Evolutionary conservation across 1,140 invertebrate species (phyloP), one percentile per base, ranked within the genome.

Genomic region (Gonatopus flavifemur): DNA sequence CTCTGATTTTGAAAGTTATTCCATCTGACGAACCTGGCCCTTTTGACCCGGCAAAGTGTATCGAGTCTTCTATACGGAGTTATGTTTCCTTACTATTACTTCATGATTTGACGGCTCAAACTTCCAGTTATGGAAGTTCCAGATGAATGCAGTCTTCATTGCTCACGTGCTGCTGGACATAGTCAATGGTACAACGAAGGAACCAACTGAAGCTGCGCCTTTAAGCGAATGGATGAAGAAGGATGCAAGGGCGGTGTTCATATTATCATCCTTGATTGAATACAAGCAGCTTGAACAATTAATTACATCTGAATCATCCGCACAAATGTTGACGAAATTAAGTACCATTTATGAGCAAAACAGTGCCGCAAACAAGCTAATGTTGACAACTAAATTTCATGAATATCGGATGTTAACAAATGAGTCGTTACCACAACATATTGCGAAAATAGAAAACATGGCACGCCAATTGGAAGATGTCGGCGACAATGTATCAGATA

Each of bases 281-380:
- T 4, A 7, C 4, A 8, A 6, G 4, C 32, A 33, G 13, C 7
- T 9, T 4, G 7, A 13, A 16, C 18, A 3, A 5, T 20, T 46
- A 33, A 13, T 46, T 6, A 25, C 16, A 12, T 46, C 3, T 20
- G 20, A 31, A 6, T 36, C 31, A 6, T 32, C 44, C 3, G 13
- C 7, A n/a, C 5, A 46, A 24, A 46, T 46, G 31, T 37, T 32
- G 44, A 4, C 19, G 2, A 46, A 35, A 37, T 36, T 46, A 25
- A n/a, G 4, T 3, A 36, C 13, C 21, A 37, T 46, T n/a, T 16
- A 46, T 16, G 44, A 46, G 24, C 44, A 46, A 36, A 16, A 13
- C 36, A 4, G 25, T 19, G 12, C 19, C 21, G 9, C 30, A 21
- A 45, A 32, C 15, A 45, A 45, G 20, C 7, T 47, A 20, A 16